Evolutionary conservation across 2,113 vertebrate genomes (phyloP), one percentile per base, ranked within the genome.

Genomic region (Epinephelus fuscoguttatus): DNA sequence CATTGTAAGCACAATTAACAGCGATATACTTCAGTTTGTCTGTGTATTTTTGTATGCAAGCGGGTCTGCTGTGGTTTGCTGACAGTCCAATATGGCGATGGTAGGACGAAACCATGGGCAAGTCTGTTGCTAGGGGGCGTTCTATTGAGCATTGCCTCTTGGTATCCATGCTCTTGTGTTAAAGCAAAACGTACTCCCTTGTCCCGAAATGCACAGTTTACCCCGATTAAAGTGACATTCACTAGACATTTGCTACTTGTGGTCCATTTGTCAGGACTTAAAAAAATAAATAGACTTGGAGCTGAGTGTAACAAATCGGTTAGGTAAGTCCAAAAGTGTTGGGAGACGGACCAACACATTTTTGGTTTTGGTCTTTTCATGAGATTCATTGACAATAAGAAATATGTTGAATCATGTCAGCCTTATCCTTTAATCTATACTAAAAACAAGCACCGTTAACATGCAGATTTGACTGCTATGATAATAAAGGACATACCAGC

Each of bases 301-400:
- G 17, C 15, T 15, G 27, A 61, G 18, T 15, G 18, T 25, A 42
- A 10, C 40, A 42, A 42, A 42, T 17, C 10, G 8, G 3, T 50
- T 37, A 45, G 37, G 8, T 11, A 80, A 30, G 13, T 45, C 12
- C 3, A 1, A 6, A 45, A 14, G 30, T 63, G 52, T 7, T 60
- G 23, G 18, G 52, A 8, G 10, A 45, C 19, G 14, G 21, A 63
- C 19, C 13, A 1, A 30, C 3, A 42, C 4, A 50, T 50, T 6
- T 12, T 42, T 64, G 18, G 17, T 61, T 74, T 57, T 50, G 68
- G 12, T 60, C 4, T 66, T 70, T 61, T 61, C 18, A 62, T 62
- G 14, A 11, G n/a, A 49, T 81, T 59, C 75, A 3, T 23, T 53
- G 18, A 47, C 21, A 50, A 14, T 23, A 47, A 33, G 7, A 63